These are phyloP conservation scores for Aromia moschata DNA, from an alignment of 2,888 invertebrate genomes.

Conservation along the genomic window DNA sequence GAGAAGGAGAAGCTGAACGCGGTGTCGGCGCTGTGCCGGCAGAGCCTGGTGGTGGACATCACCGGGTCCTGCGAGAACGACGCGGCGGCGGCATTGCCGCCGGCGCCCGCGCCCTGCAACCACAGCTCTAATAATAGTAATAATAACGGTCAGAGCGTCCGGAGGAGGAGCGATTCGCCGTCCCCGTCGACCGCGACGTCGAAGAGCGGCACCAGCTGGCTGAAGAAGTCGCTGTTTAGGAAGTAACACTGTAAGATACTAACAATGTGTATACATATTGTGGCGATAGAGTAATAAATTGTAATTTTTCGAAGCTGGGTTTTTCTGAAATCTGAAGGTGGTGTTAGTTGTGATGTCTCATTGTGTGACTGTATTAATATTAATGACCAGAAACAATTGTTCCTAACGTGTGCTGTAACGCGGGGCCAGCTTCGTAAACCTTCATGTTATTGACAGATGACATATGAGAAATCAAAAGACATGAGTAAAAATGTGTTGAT, in stretches of 20 bases:
- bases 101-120: not conserved
- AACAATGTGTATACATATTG: conserved; percentile 21
- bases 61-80: conserved; percentile 12
- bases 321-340: too few relatives aligned
- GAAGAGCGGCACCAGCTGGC: conserved; percentile 52
- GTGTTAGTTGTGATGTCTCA: too few relatives aligned
- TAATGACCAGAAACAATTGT: too few relatives aligned
- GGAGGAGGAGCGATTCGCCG: conserved; percentile 24
- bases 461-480: too few relatives aligned
- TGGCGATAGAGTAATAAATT: conserved; percentile 15
- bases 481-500: too few relatives aligned
- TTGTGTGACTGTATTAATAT: too few relatives aligned
- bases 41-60: conserved; percentile 76
- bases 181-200: conserved; percentile 22
- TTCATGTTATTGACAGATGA: too few relatives aligned
- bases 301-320: conserved; percentile 18
- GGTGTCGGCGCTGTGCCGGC: conserved; percentile 76
- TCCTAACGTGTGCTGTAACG: too few relatives aligned
- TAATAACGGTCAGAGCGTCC: conserved; percentile 28
- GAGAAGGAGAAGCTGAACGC: conserved; percentile 63
- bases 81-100: conserved; percentile 2
- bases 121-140: conserved; percentile 4
- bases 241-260: conserved; percentile 41
- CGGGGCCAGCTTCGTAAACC: too few relatives aligned
- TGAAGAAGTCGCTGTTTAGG: conserved; percentile 54